Percentiles rank a stretch among this genome's conserved stretches.
Conservation (phyloP, 2,113 vertebrate species). For the Xiphias gladius region DNA sequence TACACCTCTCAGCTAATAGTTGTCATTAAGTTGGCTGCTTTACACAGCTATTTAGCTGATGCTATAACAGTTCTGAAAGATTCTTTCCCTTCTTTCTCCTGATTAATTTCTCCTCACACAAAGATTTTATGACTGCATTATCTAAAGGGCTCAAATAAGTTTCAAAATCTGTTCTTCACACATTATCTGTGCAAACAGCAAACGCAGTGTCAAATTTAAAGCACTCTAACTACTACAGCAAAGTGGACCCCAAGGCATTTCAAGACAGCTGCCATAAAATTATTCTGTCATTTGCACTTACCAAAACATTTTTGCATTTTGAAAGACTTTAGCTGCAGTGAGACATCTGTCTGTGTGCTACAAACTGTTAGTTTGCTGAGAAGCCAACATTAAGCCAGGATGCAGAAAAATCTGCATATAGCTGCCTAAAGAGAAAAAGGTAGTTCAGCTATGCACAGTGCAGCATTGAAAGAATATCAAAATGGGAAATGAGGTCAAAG, state of each 20-base stretch:
- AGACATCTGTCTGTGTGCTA: constrained; percentile 29
- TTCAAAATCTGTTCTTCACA: constrained; percentile 29
- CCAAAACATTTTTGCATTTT: constrained; percentile 1
- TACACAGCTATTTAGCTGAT: background rate
- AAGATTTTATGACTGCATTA: constrained; percentile 24
- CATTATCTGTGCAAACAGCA: constrained; percentile 26
- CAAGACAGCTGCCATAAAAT: constrained; percentile 58
- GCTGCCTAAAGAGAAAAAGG: constrained; percentile 7
- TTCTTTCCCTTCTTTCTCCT: constrained; percentile 1
- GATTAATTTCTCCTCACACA: background rate
- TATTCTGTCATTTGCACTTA: constrained; percentile 49
- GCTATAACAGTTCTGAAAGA: background rate
- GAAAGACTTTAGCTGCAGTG: constrained; percentile 12
- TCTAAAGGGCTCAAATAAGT: constrained; percentile 29
- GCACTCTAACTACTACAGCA: constrained; percentile 42
- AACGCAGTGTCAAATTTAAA: constrained; percentile 34
- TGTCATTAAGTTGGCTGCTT: background rate
- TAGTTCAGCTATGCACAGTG: constrained; percentile 6
- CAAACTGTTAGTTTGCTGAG: background rate
- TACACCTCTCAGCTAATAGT: background rate
- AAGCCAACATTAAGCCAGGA: constrained; percentile 1
- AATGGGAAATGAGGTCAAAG: constrained; percentile 15
- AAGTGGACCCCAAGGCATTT: constrained; percentile 42
- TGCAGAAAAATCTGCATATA: background rate
- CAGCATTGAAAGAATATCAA: constrained; percentile 28